Evolutionary conservation across 2,797 vertebrate genomes (phyloP).

Genomic region (Gymnoscopelus microlampas): DNA sequence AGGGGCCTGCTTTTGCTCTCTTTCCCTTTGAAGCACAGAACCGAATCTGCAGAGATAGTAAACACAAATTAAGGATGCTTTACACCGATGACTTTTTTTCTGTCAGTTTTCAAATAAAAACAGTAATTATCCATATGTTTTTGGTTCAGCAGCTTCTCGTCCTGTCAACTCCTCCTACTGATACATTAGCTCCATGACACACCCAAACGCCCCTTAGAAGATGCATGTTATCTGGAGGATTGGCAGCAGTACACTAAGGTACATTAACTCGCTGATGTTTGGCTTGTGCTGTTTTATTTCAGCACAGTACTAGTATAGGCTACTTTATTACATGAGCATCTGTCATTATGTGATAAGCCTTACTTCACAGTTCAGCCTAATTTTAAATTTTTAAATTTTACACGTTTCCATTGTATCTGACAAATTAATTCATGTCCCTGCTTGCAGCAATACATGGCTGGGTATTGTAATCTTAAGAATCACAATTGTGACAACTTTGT

Average conservation of each 20-base stretch:
- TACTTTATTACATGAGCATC: too few species aligned
- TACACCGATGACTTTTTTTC: constrained; percentile 25
- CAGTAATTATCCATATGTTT: constrained; percentile 48
- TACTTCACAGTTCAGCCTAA: too few species aligned
- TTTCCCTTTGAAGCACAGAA: constrained; percentile 46
- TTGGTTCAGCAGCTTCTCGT: constrained; percentile 13
- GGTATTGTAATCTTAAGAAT: not conserved
- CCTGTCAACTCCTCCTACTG: constrained; percentile 7
- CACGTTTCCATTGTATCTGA: too few species aligned
- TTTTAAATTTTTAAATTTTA: too few species aligned
- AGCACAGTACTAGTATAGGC: not conserved
- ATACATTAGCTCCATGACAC: constrained; percentile 5
- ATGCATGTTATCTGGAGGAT: not conserved
- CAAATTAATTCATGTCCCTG: not conserved
- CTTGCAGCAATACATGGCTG: not conserved
- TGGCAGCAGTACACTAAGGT: constrained; percentile 6
- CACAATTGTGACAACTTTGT: not conserved
- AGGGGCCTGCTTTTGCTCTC: constrained; percentile 30
- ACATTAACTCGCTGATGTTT: not conserved
- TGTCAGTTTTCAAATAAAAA: constrained; percentile 10
- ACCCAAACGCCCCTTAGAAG: not conserved
- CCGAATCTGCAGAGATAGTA: constrained; percentile 36
- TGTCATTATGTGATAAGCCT: too few species aligned
- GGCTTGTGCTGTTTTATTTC: too few species aligned
- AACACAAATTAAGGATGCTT: constrained; percentile 47